A percentile compares a stretch with the other conserved stretches of the same genome.
Evolutionary conservation across 2,113 vertebrate genomes (phyloP).

Genomic region (Lepus timidus): DNA sequence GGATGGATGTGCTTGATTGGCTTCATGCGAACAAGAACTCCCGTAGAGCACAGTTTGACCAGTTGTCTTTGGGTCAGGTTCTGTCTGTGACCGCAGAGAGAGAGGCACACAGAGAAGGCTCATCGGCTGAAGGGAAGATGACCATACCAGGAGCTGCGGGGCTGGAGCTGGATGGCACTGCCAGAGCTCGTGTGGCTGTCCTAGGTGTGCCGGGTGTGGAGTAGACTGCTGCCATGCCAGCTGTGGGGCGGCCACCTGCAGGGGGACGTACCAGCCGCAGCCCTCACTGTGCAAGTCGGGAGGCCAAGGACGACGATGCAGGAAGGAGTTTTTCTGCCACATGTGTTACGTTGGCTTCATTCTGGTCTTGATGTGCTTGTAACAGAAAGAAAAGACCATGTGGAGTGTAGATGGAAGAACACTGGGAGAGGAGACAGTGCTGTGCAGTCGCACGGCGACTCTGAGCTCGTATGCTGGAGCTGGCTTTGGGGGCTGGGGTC

Average conservation of each 20-base stretch:
- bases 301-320: not conserved
- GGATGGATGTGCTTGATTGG: not conserved
- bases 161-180: too few relatives aligned
- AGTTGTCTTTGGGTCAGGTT: not conserved
- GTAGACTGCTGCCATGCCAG: too few relatives aligned
- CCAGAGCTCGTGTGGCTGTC: too few relatives aligned
- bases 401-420: not conserved
- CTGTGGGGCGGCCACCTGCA: not conserved
- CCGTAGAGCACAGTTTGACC: not conserved
- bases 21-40: not conserved
- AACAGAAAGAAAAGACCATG: conserved; percentile 8
- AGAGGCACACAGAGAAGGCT: conserved; percentile 40
- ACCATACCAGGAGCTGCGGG: conserved; percentile 20
- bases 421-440: not conserved
- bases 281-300: not conserved
- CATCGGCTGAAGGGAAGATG: conserved; percentile 47
- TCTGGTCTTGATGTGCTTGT: conserved; percentile 21
- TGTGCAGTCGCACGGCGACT: not conserved
- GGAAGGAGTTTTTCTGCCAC: not conserved
- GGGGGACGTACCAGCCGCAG: not conserved
- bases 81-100: not conserved
- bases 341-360: not conserved
- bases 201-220: too few relatives aligned
- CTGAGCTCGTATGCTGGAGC: too few relatives aligned
- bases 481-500: not conserved